These are phyloP conservation scores for Sesamia inferens DNA, from an alignment of 2,888 invertebrate species.

Conservation along the genomic window DNA sequence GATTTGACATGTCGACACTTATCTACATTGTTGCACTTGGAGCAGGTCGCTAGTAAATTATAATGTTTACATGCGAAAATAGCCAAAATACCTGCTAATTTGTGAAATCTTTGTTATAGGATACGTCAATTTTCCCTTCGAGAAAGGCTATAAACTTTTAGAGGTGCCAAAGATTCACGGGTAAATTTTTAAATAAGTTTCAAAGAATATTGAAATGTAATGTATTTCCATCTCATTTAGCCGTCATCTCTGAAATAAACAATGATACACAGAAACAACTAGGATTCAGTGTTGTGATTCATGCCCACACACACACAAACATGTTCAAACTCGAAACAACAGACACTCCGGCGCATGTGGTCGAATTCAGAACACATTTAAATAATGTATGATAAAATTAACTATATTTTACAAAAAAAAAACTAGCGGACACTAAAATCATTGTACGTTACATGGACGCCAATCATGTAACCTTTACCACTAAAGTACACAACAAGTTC, in stretches of 20 bases:
- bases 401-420: not conserved
- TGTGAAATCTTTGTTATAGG: not conserved
- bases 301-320: conserved; percentile 6
- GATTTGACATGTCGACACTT: not conserved
- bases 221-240: not conserved
- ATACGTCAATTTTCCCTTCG: not conserved
- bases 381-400: not conserved
- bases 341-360: conserved; percentile 30
- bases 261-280: conserved; percentile 11
- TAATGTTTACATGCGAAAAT: not conserved
- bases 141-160: not conserved
- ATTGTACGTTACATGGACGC: conserved; percentile 1
- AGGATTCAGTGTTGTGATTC: conserved; percentile 9
- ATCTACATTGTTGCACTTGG: not conserved
- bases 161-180: no score
- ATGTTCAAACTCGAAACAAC: not conserved
- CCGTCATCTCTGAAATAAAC: conserved; percentile 12
- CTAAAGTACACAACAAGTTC: conserved; percentile 48
- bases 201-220: not conserved
- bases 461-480: conserved; percentile 45
- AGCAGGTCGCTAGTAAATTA: not conserved
- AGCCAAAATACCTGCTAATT: not conserved
- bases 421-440: conserved; percentile 8
- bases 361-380: conserved; percentile 4
- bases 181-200: not conserved